These are phyloP conservation scores for Drosophila nebulosa DNA, from an alignment of 1,140 invertebrate species.

Conservation along the genomic window DNA sequence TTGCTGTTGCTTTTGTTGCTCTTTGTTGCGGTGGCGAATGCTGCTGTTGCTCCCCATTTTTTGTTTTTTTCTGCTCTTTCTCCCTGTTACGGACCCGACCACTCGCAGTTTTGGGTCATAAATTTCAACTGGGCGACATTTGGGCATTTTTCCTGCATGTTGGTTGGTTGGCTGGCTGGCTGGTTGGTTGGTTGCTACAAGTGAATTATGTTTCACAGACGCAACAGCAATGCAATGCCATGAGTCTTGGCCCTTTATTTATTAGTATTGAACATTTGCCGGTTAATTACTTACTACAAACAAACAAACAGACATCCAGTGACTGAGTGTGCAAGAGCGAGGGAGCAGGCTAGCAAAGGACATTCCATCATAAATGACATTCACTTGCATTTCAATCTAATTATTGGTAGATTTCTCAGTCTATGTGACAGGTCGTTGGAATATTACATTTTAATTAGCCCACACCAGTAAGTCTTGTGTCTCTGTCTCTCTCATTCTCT, in stretches of 20 bases:
- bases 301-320: not conserved
- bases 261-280: slow-evolving; percentile 39
- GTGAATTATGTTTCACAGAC: slow-evolving; percentile 53
- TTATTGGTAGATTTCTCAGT: slow-evolving; percentile 4
- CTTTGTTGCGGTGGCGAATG: slow-evolving; percentile 5
- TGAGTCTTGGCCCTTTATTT: slow-evolving; percentile 36
- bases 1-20: slow-evolving; percentile 19
- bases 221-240: slow-evolving; percentile 31
- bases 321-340: too few species aligned
- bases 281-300: slow-evolving; percentile 51
- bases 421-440: slow-evolving; percentile 14
- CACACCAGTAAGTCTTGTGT: slow-evolving; percentile 2
- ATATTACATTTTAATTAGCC: slow-evolving; percentile 71
- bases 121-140: slow-evolving; percentile 70
- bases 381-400: slow-evolving; percentile 9
- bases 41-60: slow-evolving; percentile 43
- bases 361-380: not conserved
- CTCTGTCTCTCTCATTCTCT: too few species aligned
- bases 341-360: too few species aligned
- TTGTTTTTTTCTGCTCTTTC: slow-evolving; percentile 37
- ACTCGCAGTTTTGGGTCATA: slow-evolving; percentile 58
- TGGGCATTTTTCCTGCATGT: slow-evolving; percentile 69
- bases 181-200: slow-evolving; percentile 26
- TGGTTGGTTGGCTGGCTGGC: slow-evolving; percentile 9
- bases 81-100: slow-evolving; percentile 6